Evolutionary conservation across 1,140 invertebrate genomes (phyloP), one percentile per base, ranked within the genome.

Genomic region (Sycophaga agraensis): DNA sequence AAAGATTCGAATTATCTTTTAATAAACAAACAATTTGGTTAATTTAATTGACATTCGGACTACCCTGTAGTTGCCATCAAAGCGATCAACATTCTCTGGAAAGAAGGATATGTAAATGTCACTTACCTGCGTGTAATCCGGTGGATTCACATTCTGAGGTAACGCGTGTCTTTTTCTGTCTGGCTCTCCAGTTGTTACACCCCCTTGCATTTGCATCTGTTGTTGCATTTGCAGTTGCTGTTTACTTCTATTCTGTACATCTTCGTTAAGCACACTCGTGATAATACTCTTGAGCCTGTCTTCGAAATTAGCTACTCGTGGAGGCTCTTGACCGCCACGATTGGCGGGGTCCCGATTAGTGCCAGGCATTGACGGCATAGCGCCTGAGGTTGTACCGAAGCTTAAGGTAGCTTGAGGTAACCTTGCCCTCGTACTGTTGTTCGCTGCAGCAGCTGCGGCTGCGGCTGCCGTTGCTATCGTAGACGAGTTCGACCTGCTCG

Each of bases 261-360:
- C 91, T 73, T 94, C 92, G 75, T 95, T 94, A 4, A 96, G 75
- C 17, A 92, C 91, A 37, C 89, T 92, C 4, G 92, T 94, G 53
- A 96, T 95, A 49, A 96, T 94, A 75, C 89, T 92, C 76, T 95
- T 94, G 4, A 96, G 82, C n/a, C 92, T 83, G 75, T 95, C 92
- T 74, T 96, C 92, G 73, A 93, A 95, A 76, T 94, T 92, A 19
- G 89, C 88, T 21, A 93, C 89, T 70, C 90, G 87, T 0, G 90
- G 91, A 14, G 91, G 89, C 73, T 93, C 90, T 68, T 90, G 88
- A 59, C 84, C 83, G 2, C 2, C 19, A 66, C 78, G 68, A 68
- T 69, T 80, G 6, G 54, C 22, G 0, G 66, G 22, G 2, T 76
- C 66, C 59, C 83, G 82, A 26, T 67, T 68, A 50, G 73, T 80